A percentile compares a stretch with the other conserved stretches of the same genome.
Conservation (phyloP, 2,113 vertebrate species). For the Amphiprion percula region DNA sequence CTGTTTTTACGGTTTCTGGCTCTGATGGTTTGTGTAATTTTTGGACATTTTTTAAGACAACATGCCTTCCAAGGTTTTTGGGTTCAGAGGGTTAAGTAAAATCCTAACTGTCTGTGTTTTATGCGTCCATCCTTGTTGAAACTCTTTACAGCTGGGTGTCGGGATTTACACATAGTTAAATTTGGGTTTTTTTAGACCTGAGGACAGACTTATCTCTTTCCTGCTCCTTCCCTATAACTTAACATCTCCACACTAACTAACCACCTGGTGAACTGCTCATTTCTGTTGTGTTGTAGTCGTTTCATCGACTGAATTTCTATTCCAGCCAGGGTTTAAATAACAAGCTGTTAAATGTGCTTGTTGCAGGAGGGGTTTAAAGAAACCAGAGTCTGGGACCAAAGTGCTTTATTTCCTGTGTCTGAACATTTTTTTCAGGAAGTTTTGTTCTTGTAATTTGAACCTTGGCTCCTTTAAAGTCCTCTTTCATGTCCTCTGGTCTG, state of each 20-base stretch:
- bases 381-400: too few relatives aligned
- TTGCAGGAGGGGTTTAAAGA: too few relatives aligned
- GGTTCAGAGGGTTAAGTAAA: too few relatives aligned
- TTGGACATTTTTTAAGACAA: too few relatives aligned
- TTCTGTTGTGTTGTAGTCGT: conserved; percentile 21
- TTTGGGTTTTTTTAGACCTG: not conserved
- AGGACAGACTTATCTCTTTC: conserved; percentile 1
- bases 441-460: conserved; percentile 56
- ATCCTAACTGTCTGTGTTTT: too few relatives aligned
- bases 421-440: not conserved
- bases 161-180: not conserved
- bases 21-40: too few relatives aligned
- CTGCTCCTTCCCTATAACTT: not conserved
- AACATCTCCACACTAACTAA: not conserved
- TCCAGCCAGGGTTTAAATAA: conserved; percentile 52
- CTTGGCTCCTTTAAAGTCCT: conserved; percentile 36
- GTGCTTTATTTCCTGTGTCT: not conserved
- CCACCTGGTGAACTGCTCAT: conserved; percentile 1
- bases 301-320: conserved; percentile 2
- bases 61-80: too few relatives aligned
- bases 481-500: conserved; percentile 6
- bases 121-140: too few relatives aligned
- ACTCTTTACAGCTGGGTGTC: not conserved
- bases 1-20: too few relatives aligned
- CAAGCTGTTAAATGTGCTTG: not conserved